These are phyloP conservation scores for Drosophila longiperda DNA, from an alignment of 2,888 invertebrate genomes.

Conservation along the genomic window DNA sequence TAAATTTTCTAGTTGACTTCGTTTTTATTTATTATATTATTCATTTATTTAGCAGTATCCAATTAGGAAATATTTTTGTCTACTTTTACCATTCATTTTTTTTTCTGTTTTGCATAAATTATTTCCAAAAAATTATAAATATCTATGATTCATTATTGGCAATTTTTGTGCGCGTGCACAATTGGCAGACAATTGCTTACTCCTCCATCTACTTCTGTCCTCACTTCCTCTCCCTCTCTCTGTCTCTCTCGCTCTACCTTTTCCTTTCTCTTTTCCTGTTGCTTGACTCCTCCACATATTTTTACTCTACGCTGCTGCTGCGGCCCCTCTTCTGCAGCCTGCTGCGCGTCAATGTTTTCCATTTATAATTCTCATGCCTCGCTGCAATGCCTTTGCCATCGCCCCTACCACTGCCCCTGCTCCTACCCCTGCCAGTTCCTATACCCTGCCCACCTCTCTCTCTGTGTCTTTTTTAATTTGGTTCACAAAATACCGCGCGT, in stretches of 20 bases:
- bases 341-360: constrained; percentile 63
- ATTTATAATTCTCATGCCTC: constrained; percentile 78
- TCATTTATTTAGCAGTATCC: background rate
- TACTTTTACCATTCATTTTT: background rate
- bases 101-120: background rate
- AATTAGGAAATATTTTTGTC: background rate
- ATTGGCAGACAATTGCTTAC: constrained; percentile 28
- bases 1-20: background rate
- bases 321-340: constrained; percentile 22
- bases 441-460: constrained; percentile 11
- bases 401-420: constrained; percentile 5
- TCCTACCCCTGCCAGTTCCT: constrained; percentile 3
- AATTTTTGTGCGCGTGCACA: constrained; percentile 2
- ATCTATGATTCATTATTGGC: background rate
- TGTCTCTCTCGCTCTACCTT: background rate
- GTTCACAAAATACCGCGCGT: constrained; percentile 78
- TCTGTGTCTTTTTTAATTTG: constrained; percentile 76
- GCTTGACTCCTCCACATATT: constrained; percentile 11
- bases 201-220: constrained; percentile 22
- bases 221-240: background rate
- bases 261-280: background rate
- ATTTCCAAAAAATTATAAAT: background rate
- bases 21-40: background rate
- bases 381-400: constrained; percentile 59
- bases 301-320: constrained; percentile 6